Percentiles rank a stretch among this genome's conserved stretches.
These are phyloP conservation scores for Watsonalla cultraria DNA, from an alignment of 2,888 invertebrate species.

Conservation along the genomic window DNA sequence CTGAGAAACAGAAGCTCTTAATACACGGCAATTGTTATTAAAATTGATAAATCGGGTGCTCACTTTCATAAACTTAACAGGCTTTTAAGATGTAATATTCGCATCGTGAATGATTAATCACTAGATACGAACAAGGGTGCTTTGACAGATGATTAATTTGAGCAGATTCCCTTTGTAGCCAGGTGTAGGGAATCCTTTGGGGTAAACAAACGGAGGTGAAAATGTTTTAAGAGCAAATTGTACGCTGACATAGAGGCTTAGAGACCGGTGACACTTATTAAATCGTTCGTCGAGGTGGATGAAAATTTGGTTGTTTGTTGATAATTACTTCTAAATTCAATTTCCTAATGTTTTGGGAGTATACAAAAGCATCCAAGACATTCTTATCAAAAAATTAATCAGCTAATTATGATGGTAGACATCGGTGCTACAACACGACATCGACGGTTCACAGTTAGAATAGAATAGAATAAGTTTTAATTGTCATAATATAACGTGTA, in stretches of 20 bases:
- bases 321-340: not conserved
- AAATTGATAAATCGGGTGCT: not conserved
- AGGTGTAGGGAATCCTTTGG: slow-evolving; percentile 32
- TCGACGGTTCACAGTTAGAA: too few species aligned
- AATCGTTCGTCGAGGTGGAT: not conserved
- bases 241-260: slow-evolving; percentile 6
- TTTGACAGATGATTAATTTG: slow-evolving; percentile 56
- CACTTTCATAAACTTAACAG: slow-evolving; percentile 15
- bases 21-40: not conserved
- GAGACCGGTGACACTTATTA: not conserved
- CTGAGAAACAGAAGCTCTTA: too few species aligned
- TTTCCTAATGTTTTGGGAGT: too few species aligned
- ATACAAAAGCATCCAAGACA: too few species aligned
- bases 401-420: too few species aligned
- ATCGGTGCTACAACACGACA: too few species aligned
- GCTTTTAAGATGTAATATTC: slow-evolving; percentile 34
- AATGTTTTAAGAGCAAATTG: slow-evolving; percentile 25
- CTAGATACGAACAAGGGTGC: slow-evolving; percentile 22
- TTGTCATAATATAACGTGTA: too few species aligned
- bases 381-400: too few species aligned
- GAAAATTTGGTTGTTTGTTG: not conserved
- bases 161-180: slow-evolving; percentile 37
- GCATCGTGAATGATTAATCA: slow-evolving; percentile 46
- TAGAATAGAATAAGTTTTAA: too few species aligned
- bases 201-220: slow-evolving; percentile 42